Evolutionary conservation across 2,888 invertebrate species (phyloP), one percentile per base, ranked within the genome.

Genomic region (Plebejus argus): DNA sequence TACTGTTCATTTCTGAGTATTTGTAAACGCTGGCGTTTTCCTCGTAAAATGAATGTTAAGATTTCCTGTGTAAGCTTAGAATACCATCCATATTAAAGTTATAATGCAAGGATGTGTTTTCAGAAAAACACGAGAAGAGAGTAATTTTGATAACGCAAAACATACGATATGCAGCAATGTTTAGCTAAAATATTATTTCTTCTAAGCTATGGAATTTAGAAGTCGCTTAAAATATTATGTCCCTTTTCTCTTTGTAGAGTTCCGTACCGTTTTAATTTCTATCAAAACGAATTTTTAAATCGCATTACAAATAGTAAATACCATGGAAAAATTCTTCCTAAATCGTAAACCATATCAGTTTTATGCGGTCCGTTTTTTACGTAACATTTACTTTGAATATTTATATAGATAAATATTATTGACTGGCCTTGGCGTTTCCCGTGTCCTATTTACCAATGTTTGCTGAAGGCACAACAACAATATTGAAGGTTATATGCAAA

Each of bases 361-460:
- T 72, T 23, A 49, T 74, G 23, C 28, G 49, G 2, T 74, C 45
- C 20, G 35, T 66, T 76, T 76, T 61, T 61, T 39, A 71, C 70
- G 71, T 23, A 35, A 70, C 56, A 35, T 71, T 77, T 77, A 71
- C 71, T 35, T 71, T 70, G 33, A 56, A 77, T 77, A 70, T 53
- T 53, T 70, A 70, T 56, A 49, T 20, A 71, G 77, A 75, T 79
- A 78, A 79, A 76, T 76, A 77, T 76, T 81, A 80, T 80, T 80
- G 79, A 79, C 70, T 71, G 80, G 81, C 79, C 80, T 81, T 79
- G 78, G 76, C 76, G 78, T 82, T 85, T 87, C 84, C 87, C 84
- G 85, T 86, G 86, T 84, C 83, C 86, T 79, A 86, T 84, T 85
- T 86, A 81, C 78, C 74, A 78, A 53, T 74, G 49, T 74, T 74